These are phyloP conservation scores for Semotilus atromaculatus DNA, from an alignment of 2,797 vertebrate species.

Conservation along the genomic window DNA sequence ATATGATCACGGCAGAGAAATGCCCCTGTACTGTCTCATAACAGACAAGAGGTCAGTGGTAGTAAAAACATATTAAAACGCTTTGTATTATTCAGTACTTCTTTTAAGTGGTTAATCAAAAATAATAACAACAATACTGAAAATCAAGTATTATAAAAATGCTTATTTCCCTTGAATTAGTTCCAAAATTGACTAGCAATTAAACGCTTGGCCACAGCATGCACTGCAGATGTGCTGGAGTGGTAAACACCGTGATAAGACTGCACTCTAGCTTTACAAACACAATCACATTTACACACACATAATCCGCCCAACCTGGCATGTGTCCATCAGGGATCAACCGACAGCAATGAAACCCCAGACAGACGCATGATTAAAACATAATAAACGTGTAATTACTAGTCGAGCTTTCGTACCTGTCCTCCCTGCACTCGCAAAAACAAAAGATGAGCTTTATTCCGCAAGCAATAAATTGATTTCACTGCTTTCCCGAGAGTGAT, in stretches of 20 bases:
- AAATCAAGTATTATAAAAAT: conserved; percentile 3
- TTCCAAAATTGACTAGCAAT: conserved; percentile 26
- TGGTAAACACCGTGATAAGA: conserved; percentile 40
- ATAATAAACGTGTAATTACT: conserved; percentile 49
- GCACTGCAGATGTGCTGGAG: conserved; percentile 23
- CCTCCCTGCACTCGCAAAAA: conserved; percentile 13
- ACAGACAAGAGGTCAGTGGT: conserved; percentile 29
- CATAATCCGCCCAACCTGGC: not conserved
- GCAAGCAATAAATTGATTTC: conserved; percentile 53
- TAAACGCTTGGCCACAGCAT: conserved; percentile 13
- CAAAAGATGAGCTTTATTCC: conserved; percentile 57
- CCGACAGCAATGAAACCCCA: conserved; percentile 14
- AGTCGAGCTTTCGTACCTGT: conserved; percentile 1
- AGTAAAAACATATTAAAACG: not conserved
- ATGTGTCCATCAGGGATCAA: conserved; percentile 45
- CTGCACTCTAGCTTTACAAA: not conserved
- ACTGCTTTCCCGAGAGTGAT: conserved; percentile 50
- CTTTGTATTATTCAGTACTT: not conserved
- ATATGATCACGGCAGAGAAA: conserved; percentile 16
- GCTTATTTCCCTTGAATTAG: not conserved
- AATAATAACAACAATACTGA: not conserved
- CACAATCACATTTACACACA: not conserved
- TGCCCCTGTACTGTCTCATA: conserved; percentile 23
- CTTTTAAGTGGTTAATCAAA: not conserved
- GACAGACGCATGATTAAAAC: conserved; percentile 35